Conservation (phyloP, 2,113 vertebrate genomes). For the Pristiophorus japonicus region DNA sequence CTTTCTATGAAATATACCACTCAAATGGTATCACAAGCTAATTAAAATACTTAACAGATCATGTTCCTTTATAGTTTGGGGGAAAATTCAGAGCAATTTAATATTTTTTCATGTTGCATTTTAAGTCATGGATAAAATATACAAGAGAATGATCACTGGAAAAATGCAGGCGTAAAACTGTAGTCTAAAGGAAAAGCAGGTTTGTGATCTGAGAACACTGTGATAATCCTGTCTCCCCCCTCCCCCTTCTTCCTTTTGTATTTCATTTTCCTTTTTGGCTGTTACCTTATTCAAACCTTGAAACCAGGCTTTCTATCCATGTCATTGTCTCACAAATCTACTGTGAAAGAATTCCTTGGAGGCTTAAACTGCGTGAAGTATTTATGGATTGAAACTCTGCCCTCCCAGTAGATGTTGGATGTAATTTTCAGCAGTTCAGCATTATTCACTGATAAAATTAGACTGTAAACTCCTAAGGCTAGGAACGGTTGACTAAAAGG, state of each 20-base stretch:
- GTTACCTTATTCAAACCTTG: conserved; percentile 26
- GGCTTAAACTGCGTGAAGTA: conserved; percentile 36
- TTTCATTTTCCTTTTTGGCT: conserved; percentile 26
- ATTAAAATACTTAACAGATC: not conserved
- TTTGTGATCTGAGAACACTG: too few relatives aligned
- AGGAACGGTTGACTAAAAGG: conserved; percentile 32
- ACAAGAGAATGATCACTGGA: not conserved
- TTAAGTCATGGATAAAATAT: not conserved
- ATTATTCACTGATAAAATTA: conserved; percentile 38
- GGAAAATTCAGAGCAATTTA: not conserved
- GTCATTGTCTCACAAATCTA: conserved; percentile 36
- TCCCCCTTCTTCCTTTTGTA: not conserved
- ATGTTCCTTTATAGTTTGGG: not conserved
- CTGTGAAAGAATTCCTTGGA: conserved; percentile 37
- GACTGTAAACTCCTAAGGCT: conserved; percentile 1
- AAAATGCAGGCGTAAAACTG: too few relatives aligned
- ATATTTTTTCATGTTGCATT: not conserved
- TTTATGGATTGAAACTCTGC: conserved; percentile 38
- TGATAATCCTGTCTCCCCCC: not conserved
- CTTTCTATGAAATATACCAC: not conserved
- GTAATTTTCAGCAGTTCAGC: conserved; percentile 28
- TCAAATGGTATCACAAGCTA: not conserved
- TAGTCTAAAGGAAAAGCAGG: not conserved
- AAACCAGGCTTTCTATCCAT: conserved; percentile 27
- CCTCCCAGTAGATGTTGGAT: conserved; percentile 35